Base-by-base conservation (phyloP, 2,888 invertebrate species). In the Pseudococcus viburni region DNA sequence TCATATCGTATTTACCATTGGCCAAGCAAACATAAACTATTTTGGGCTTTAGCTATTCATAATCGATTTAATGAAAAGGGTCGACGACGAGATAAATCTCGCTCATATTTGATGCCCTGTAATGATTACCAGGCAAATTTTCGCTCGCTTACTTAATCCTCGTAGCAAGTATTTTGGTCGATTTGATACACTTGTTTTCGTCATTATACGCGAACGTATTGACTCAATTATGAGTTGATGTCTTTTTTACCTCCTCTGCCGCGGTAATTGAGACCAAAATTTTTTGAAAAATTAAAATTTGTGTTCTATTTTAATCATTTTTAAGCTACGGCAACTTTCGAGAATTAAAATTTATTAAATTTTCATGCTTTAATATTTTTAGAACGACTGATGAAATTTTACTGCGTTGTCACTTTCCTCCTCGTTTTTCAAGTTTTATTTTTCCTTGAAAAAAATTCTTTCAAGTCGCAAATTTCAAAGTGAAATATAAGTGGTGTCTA, bases 1-100 rank as follows among this genome's bases (percentile, higher is more conserved):
- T 83, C 46, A n/a, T 83, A 83, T 83, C 73, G 33, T 73, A 73
- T 83, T 83, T 46, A 83, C 39, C 80, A 83, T 83, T 46, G 46
- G 46, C 80, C 46, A 83, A 83, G 46, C 19, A 46, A 83, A 83
- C 39, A 83, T 83, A 83, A 64, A 64, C 64, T 19, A 19, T 83
- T 83, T 33, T 46, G 3, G 9, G 46, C 33, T 83, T 77, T 77
- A 77, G 42, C 46, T 42, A 42, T 42, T 83, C 39, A 83, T 73
- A 73, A 83, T 83, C 80, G 80, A 83, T 46, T 46, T 83, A 46
- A 83, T 83, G 80, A 83, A 83, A 83, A 46, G 46, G 80, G 80
- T 46, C 46, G 80, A 42, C 80, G 80, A 83, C 80, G 80, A 83
- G 46, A 83, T 83, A 77, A 77, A 77, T 77, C 77, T 83, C 33